Evolutionary conservation across 2,797 vertebrate genomes (phyloP), one percentile per base, ranked within the genome.

Genomic region (Rhadinocentrus ornatus): DNA sequence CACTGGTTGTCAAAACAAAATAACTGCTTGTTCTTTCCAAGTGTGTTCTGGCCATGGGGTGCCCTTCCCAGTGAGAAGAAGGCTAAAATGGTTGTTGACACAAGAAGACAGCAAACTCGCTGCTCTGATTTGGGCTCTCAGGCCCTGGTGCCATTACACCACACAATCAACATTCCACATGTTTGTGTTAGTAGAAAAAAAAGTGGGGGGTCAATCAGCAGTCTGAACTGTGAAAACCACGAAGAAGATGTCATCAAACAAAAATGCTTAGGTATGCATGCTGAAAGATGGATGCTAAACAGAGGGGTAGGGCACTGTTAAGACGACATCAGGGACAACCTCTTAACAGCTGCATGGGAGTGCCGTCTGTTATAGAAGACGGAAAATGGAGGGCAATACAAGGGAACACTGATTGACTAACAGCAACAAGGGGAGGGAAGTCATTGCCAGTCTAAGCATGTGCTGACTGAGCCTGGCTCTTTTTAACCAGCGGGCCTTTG

Each of bases 301-400:
- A 93, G 85, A 79, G 88, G 83, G 88, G 84, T 61, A 74, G 80
- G 80, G 82, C 79, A 44, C 89, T 86, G 88, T 91, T 94, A 92
- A 92, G 89, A 92, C 86, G 88, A 93, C 91, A 93, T 92, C 83
- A 81, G 93, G 86, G 83, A 92, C 91, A 89, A 90, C 84, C 87
- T 85, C 91, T 88, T 87, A 87, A 91, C 93, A 94, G 95, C 94
- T 95, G 94, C 92, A 89, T 82, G 89, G 91, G 90, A 91, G 89
- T 87, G 91, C 86, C 83, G 84, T 83, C 90, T 91, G 91, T 91
- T 88, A 70, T 46, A 58, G 70, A 80, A 77, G 78, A 77, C 32
- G 44, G 80, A 85, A 92, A 92, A 92, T 92, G 91, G 91, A 91
- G 87, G 80, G 84, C 78, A 63, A 90, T 88, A 90, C 89, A 91